Evolutionary conservation across 2,113 vertebrate species (phyloP).

Genomic region (Porphyrio hochstetteri): DNA sequence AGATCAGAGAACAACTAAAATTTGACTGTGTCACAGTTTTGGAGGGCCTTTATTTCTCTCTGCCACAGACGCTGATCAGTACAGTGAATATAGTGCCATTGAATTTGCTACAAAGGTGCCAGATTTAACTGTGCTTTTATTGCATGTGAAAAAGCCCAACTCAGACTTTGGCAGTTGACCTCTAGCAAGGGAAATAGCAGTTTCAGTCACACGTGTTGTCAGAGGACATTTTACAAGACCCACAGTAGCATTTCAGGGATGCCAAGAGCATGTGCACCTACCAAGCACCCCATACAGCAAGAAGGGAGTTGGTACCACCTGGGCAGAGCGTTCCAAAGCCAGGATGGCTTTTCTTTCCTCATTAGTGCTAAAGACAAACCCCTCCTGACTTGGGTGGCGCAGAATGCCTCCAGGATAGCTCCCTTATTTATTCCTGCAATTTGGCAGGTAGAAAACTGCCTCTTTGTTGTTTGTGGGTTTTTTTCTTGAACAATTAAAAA

Average conservation of each 20-base stretch:
- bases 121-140: not conserved
- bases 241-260: not conserved
- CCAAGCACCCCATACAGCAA: fast-evolving
- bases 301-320: not conserved
- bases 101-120: not conserved
- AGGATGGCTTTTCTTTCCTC: not conserved
- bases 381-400: not conserved
- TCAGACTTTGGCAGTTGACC: fast-evolving
- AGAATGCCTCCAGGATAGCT: not conserved
- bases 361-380: not conserved
- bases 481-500: not conserved
- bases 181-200: not conserved
- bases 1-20: not conserved
- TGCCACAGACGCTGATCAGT: not conserved
- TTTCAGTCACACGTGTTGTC: fast-evolving
- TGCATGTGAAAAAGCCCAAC: not conserved
- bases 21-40: not conserved
- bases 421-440: not conserved
- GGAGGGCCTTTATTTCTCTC: not conserved
- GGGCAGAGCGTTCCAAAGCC: not conserved
- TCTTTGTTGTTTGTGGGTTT: not conserved
- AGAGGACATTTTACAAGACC: not conserved
- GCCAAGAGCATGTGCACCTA: fast-evolving
- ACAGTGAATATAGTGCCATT: not conserved
- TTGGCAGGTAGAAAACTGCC: not conserved